Evolutionary conservation across 2,888 invertebrate species (phyloP).

Genomic region (Aplocera efformata): DNA sequence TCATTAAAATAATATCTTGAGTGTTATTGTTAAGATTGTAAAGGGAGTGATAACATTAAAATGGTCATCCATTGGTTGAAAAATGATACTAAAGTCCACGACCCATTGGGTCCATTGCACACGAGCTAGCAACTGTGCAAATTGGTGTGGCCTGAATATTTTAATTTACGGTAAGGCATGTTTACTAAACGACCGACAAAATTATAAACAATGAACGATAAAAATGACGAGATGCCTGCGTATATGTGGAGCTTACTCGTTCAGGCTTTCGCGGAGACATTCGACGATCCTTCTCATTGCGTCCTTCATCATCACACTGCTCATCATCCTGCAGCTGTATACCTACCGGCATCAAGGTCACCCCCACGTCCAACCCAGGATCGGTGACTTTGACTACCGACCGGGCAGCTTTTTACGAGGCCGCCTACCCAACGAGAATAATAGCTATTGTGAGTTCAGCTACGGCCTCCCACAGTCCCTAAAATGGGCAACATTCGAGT

Average conservation of each 20-base stretch:
- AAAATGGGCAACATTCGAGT: conserved; percentile 66
- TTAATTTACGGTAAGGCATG: conserved; percentile 13
- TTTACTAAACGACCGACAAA: conserved; percentile 23
- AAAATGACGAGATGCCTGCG: conserved; percentile 69
- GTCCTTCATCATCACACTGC: conserved; percentile 52
- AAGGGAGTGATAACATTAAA: too few species aligned
- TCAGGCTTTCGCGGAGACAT: conserved; percentile 60
- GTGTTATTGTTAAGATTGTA: conserved; percentile 1
- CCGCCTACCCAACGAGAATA: conserved; percentile 74
- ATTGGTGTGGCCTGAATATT: not conserved
- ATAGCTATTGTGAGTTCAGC: conserved; percentile 79
- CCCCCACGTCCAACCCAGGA: conserved; percentile 32
- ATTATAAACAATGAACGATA: conserved; percentile 50
- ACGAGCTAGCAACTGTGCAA: not conserved
- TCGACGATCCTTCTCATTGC: conserved; percentile 60
- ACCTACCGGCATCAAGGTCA: conserved; percentile 50
- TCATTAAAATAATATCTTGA: not conserved
- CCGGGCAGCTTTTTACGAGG: conserved; percentile 70
- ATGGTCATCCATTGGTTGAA: too few species aligned
- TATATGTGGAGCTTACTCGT: conserved; percentile 68
- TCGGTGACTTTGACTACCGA: conserved; percentile 68
- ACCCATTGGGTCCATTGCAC: too few species aligned
- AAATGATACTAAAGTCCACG: conserved; percentile 3
- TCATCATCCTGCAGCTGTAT: conserved; percentile 62
- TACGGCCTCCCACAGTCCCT: conserved; percentile 80